Conservation (phyloP, 2,797 vertebrate species). For the Perodicticus potto region DNA sequence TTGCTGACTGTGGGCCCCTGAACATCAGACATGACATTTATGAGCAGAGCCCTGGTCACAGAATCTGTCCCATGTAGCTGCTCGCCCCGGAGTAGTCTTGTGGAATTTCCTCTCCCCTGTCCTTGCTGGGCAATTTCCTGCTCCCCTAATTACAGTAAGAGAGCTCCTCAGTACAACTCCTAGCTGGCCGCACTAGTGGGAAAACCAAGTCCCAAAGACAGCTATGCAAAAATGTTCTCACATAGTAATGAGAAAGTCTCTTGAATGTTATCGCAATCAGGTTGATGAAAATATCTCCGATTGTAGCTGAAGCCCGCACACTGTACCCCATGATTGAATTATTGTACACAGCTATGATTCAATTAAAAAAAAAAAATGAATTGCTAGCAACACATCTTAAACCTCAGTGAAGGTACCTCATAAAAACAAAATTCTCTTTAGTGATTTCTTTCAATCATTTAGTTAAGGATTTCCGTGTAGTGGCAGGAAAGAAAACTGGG, state of each 20-base stretch:
- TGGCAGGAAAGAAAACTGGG: not conserved
- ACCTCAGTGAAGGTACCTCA: not conserved
- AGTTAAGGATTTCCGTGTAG: not conserved
- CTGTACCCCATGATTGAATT: no score
- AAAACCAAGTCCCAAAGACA: not conserved
- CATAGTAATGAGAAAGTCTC: no score
- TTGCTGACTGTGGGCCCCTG: not conserved
- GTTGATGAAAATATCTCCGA: no score
- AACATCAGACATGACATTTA: not conserved
- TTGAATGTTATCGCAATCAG: no score
- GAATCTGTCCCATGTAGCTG: not conserved
- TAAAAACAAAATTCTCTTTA: not conserved
- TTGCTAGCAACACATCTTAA: not conserved
- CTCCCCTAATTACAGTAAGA: not conserved
- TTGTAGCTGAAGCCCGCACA: no score
- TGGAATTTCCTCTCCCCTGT: not conserved
- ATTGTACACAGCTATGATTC: no score
- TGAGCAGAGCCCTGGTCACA: not conserved
- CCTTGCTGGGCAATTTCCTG: not conserved
- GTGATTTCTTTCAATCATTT: not conserved
- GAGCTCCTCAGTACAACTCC: no score
- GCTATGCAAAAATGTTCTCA: not conserved
- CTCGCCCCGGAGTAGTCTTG: not conserved
- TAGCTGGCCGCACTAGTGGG: not conserved
- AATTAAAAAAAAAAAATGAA: no score